A percentile compares a stretch with the other conserved stretches of the same genome.
These are phyloP conservation scores for Mycogona germanica DNA, from an alignment of 2,888 invertebrate species.

Conservation along the genomic window DNA sequence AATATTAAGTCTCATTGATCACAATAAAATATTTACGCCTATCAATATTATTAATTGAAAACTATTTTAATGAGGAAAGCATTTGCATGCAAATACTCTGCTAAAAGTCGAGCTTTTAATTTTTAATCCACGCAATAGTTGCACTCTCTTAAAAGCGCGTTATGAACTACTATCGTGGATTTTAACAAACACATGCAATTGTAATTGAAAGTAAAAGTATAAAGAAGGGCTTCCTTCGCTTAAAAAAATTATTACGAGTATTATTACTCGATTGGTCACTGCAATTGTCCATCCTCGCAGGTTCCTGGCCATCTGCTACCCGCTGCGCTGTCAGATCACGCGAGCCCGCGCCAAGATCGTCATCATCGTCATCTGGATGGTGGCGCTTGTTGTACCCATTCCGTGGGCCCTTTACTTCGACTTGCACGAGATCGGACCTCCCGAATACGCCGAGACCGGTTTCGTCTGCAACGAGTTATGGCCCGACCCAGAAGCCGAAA, in stretches of 20 bases:
- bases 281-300: constrained; percentile 38
- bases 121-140: too few relatives aligned
- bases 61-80: too few relatives aligned
- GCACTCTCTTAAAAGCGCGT: too few relatives aligned
- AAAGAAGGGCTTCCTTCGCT: neutral
- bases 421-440: constrained; percentile 19
- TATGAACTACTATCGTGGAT: too few relatives aligned
- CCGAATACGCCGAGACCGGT: constrained; percentile 8
- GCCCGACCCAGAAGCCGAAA: constrained; percentile 69
- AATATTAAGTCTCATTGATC: too few relatives aligned
- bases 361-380: constrained; percentile 81
- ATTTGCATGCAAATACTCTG: too few relatives aligned
- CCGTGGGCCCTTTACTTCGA: constrained; percentile 90
- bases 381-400: constrained; percentile 67
- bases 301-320: constrained; percentile 93
- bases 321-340: constrained; percentile 79
- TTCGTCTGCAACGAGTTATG: constrained; percentile 38
- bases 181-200: too few relatives aligned
- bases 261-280: neutral
- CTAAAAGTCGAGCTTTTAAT: too few relatives aligned
- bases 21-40: too few relatives aligned
- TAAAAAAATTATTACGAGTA: neutral
- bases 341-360: constrained; percentile 73
- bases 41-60: too few relatives aligned
- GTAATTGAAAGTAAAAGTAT: too few relatives aligned